Base-by-base conservation (phyloP, 2,113 vertebrate genomes). In the Ammodytes dubius region DNA sequence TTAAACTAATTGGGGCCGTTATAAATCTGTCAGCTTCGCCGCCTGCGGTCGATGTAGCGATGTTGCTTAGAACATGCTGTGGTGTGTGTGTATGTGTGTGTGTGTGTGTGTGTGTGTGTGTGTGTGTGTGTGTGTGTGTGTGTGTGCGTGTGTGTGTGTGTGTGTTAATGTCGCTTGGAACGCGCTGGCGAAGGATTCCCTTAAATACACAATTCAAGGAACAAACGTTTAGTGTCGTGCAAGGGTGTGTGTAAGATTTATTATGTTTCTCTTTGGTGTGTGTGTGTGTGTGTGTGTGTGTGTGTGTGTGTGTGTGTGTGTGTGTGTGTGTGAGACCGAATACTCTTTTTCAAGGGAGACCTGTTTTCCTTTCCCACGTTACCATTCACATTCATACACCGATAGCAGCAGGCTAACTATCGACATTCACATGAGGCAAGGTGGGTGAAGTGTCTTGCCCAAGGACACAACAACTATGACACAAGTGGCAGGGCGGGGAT, bases 1-100 rank as follows among this genome's bases (percentile, higher is more conserved):
- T 85, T 75, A 59, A 76, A 77, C 75, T 27, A 64, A 86, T 90
- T 47, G 40, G 79, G 46, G 74, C 46, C 0, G 54, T 79, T 74
- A 91, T 91, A 85, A 90, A 92, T 89, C 87, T 85, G 84, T 86
- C 86, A 75, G 68, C 7, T 77, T 1, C 35, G 14, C 64, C 17
- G 82, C 60, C 59, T 81, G 85, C 65, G 71, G 83, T 84, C 58
- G 57, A 19, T 6, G 56, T 68, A 74, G 79, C 4, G 50, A 70
- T 49, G 79, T 40, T 43, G 27, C n/a, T n/a, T n/a, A n/a, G n/a
- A n/a, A n/a, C 27, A 27, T 1, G 27, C 1, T 27, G 27, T 27
- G 27, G 27, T 27, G 27, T 27, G 27, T 27, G 27, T 27, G 27
- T 27, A 2, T 27, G 27, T 27, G 27, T 27, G 27, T 27, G 27